Base-by-base conservation (phyloP, 2,888 invertebrate genomes). In the Parnassius mnemosyne region DNA sequence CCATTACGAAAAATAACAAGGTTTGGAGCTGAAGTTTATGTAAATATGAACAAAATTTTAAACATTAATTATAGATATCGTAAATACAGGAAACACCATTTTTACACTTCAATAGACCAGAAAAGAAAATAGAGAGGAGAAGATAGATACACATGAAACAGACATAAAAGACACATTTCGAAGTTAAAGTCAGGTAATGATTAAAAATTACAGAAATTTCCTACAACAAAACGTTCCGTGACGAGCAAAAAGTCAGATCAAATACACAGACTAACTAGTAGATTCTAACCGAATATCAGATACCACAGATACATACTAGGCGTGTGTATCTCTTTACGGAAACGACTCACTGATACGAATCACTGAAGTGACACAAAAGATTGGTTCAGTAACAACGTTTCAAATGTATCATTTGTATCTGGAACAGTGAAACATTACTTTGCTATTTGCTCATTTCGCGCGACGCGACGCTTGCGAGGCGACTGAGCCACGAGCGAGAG, bases 181-280 rank as follows among this genome's bases (percentile, higher is more conserved):
- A 71, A 69, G 72, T 73, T 78, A 77, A 68, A 71, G 76, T 71
- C 71, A 78, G 70, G 84, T 87, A 85, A 87, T 87, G 80, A 85
- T 86, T 87, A 85, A 84, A 59, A 83, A 84, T 83, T 86, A 89
- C 85, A 85, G 79, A 85, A 91, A 90, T 83, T 90, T 90, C 80
- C 80, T 85, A 77, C 71, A 80, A 83, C 83, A 83, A 86, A 87
- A 81, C 81, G 81, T 84, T 86, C 80, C 85, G 89, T 90, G 90
- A 91, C 88, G 79, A 89, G 89, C 89, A 82, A 89, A 89, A 90
- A 89, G 86, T 87, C 86, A 84, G 56, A 53, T n/a, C n/a, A n/a
- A n/a, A n/a, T n/a, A n/a, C n/a, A n/a, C n/a, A n/a, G n/a, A n/a
- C n/a, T n/a, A n/a, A n/a, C n/a, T n/a, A n/a, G n/a, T n/a, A n/a